Conservation (phyloP, 2,113 vertebrate species). For the Urocitellus parryii region DNA sequence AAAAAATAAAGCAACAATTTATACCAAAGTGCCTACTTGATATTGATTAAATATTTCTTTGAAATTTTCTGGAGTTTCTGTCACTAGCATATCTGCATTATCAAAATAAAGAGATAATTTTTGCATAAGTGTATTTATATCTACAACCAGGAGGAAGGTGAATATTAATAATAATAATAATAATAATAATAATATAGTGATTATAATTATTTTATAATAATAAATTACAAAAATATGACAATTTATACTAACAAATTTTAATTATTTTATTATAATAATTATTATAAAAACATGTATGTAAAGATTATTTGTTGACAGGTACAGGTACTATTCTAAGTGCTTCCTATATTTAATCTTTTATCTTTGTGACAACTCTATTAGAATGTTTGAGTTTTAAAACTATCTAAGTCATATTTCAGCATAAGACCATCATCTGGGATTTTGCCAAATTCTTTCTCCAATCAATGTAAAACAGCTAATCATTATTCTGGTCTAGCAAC, state of each 20-base stretch:
- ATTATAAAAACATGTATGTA: background rate
- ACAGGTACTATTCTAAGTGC: background rate
- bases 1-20: background rate
- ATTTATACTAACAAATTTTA: background rate
- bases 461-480: background rate
- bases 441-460: background rate
- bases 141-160: background rate
- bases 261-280: background rate
- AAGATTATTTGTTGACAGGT: background rate
- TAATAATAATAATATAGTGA: background rate
- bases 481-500: background rate
- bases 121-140: background rate
- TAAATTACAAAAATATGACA: background rate
- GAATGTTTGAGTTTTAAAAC: background rate
- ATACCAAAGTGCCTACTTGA: background rate
- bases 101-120: slow-evolving; percentile 19
- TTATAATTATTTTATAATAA: background rate
- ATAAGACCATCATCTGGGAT: background rate
- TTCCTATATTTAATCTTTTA: background rate
- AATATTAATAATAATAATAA: background rate
- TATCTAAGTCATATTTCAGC: background rate
- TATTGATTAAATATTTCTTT: background rate
- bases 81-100: background rate
- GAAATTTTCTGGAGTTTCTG: background rate
- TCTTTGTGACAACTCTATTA: background rate